Evolutionary conservation across 2,113 vertebrate species (phyloP).

Genomic region (Amphiprion ocellaris): DNA sequence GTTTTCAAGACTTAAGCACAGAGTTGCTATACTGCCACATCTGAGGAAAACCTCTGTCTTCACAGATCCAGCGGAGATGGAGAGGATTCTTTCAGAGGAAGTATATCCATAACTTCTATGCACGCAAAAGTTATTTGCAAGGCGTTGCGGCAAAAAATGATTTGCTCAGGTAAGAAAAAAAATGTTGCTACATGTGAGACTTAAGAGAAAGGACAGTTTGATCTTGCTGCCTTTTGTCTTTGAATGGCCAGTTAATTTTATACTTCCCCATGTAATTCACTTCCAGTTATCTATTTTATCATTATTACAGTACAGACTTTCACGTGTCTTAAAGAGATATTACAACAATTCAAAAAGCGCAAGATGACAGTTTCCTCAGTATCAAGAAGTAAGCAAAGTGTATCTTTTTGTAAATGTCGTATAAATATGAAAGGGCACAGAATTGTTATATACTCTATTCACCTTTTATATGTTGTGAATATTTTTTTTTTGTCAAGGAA

Average conservation of each 20-base stretch:
- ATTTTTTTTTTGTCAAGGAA: no score
- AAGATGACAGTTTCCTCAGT: background rate
- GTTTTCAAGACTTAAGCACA: background rate
- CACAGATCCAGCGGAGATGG: slow-evolving; percentile 93
- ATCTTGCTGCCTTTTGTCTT: background rate
- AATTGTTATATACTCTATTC: no score
- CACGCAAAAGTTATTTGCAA: slow-evolving; percentile 89
- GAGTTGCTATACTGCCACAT: background rate
- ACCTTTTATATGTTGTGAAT: no score
- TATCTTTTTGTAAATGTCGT: background rate
- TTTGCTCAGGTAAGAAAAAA: slow-evolving; percentile 88
- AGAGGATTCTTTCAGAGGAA: slow-evolving; percentile 90
- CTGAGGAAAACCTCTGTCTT: slow-evolving; percentile 22
- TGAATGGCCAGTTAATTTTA: background rate
- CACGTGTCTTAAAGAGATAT: background rate
- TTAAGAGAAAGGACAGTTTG: background rate
- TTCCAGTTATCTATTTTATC: background rate
- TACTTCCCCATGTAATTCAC: background rate
- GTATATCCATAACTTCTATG: slow-evolving; percentile 91
- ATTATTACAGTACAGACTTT: background rate
- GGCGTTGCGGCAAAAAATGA: slow-evolving; percentile 87
- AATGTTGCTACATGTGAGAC: background rate
- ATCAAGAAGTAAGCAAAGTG: background rate
- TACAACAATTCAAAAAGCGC: background rate
- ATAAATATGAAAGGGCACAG: no score